Evolutionary conservation across 2,113 vertebrate genomes (phyloP), one percentile per base, ranked within the genome.

Genomic region (Perccottus glenii): DNA sequence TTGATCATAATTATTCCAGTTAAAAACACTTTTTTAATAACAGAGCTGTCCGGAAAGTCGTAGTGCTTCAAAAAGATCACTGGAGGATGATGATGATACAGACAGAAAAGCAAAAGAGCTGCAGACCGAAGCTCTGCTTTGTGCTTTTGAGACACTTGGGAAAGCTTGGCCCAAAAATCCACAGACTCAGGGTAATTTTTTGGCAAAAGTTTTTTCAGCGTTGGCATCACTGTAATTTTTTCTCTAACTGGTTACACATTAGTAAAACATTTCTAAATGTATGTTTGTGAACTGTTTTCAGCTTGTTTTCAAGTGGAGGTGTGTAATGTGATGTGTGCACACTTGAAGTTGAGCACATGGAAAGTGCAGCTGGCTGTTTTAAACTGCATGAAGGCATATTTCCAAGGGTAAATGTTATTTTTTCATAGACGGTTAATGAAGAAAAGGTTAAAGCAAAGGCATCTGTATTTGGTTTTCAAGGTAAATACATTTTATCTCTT

Each of bases 341-440:
- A 92, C 53, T 90, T 99, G 66, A 96, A 96, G 69, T 93, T 96
- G 56, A 97, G 96, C 90, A 99, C 95, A 0, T 99, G 98, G 98
- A 97, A 94, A 58, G 96, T 99, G 9, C 97, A 99, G 85, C 90
- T 98, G 0, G 94, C 88, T 35, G 95, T 96, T 15, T 90, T 99
- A 0, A 95, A 96, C 73, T 91, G 94, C 50, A 97, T 99, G 96
- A 98, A 96, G 72, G 89, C 92, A 7, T 99, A 94, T 87, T 96
- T 95, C 85, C 90, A 95, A 85, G 93, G 93, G 96, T 98, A 92
- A 94, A 84, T 0, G 15, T 6, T 2, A 10, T 11, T 38, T n/a
- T 55, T 55, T 49, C 2, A 38, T 1, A 52, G 2, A 38, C 6
- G n/a, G 2, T 6, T 7, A 6, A 4, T 27, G 19, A 27, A 27